These are phyloP conservation scores for Anthophora plumipes DNA, from an alignment of 2,888 invertebrate species.

Conservation along the genomic window DNA sequence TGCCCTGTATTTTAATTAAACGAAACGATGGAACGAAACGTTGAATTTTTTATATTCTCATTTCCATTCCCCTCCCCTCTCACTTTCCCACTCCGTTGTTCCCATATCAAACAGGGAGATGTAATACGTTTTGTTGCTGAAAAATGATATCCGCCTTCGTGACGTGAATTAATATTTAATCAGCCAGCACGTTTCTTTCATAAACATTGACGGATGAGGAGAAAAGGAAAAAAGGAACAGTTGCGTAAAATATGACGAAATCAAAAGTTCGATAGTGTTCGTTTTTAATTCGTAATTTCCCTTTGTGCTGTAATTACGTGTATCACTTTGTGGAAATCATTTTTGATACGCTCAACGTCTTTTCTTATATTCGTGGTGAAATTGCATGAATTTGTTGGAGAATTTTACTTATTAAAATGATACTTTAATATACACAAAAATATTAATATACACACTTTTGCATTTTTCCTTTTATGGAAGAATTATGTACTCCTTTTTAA, in stretches of 20 bases:
- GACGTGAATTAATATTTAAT: slow-evolving; percentile 14
- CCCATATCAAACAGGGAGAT: slow-evolving; percentile 9
- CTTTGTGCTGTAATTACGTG: too few relatives aligned
- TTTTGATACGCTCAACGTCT: too few relatives aligned
- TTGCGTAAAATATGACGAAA: not conserved
- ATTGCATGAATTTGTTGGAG: too few relatives aligned
- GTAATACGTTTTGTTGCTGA: slow-evolving; percentile 21
- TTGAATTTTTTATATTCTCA: slow-evolving; percentile 23
- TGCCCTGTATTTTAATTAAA: slow-evolving; percentile 22
- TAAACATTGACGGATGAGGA: not conserved
- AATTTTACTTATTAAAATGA: too few relatives aligned
- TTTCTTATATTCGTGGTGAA: too few relatives aligned
- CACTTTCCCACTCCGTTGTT: not conserved
- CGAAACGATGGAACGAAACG: slow-evolving; percentile 8
- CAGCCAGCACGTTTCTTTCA: not conserved
- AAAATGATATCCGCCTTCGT: not conserved
- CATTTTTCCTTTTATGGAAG: too few relatives aligned
- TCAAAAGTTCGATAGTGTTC: not conserved
- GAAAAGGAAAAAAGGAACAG: not conserved
- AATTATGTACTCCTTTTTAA: too few relatives aligned
- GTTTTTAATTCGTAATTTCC: too few relatives aligned
- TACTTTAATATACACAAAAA: too few relatives aligned
- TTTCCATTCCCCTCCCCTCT: not conserved
- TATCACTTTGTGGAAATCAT: too few relatives aligned
- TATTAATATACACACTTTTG: too few relatives aligned